Evolutionary conservation across 2,888 invertebrate genomes (phyloP).

Genomic region (Icerya purchasi): DNA sequence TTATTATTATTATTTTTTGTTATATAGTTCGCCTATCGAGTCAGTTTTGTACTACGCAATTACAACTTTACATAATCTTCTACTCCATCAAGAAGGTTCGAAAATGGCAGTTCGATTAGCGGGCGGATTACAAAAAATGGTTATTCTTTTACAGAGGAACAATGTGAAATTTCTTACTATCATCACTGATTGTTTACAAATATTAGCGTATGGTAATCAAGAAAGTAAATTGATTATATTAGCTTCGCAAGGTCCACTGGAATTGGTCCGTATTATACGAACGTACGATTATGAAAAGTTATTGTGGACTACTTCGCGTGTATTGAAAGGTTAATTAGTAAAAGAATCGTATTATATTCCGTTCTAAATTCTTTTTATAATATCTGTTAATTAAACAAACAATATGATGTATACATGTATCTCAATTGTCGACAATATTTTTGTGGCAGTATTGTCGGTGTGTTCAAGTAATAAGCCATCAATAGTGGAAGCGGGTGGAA

Average conservation of each 20-base stretch:
- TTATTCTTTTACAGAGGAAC: conserved; percentile 75
- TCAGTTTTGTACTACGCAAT: conserved; percentile 96
- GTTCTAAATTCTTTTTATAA: not conserved
- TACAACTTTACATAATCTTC: conserved; percentile 89
- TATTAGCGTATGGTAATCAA: conserved; percentile 91
- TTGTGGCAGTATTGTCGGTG: conserved; percentile 61
- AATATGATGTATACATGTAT: no score
- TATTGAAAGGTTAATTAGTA: conserved; percentile 73
- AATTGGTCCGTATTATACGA: conserved; percentile 91
- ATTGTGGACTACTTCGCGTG: conserved; percentile 93
- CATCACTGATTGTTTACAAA: conserved; percentile 95
- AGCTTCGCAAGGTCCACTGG: conserved; percentile 87
- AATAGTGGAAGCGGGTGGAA: conserved; percentile 92
- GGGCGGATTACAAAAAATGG: conserved; percentile 93
- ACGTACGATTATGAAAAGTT: conserved; percentile 95
- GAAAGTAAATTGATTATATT: conserved; percentile 93
- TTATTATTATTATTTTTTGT: not conserved
- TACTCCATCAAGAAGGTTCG: conserved; percentile 92
- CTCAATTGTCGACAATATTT: not conserved
- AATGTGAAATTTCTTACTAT: conserved; percentile 96
- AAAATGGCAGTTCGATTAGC: conserved; percentile 94
- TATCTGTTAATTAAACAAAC: not conserved
- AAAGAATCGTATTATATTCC: no score
- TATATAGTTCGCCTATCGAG: conserved; percentile 67
- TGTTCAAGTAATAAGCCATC: conserved; percentile 97